Conservation (phyloP, 2,113 vertebrate genomes). For the Heterocephalus glaber region DNA sequence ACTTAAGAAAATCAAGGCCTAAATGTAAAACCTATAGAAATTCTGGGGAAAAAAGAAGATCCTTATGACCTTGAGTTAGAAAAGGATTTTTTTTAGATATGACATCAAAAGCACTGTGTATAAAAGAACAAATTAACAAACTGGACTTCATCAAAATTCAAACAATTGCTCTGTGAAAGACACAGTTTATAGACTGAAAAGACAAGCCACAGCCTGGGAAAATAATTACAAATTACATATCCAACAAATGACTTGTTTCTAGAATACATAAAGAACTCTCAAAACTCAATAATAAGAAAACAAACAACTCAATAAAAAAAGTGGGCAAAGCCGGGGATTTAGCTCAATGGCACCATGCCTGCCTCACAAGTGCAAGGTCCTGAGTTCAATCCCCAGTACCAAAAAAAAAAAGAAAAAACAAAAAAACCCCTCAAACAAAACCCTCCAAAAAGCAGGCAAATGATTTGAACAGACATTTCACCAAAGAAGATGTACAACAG, state of each 20-base stretch:
- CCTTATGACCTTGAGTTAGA: constrained; percentile 12
- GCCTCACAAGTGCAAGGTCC: no score
- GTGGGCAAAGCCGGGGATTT: no score
- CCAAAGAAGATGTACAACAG: constrained; percentile 7
- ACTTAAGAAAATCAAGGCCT: constrained; percentile 28
- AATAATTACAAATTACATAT: constrained; percentile 64
- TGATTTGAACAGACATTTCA: constrained; percentile 46
- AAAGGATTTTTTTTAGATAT: neutral
- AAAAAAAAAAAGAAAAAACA: no score
- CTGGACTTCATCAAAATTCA: constrained; percentile 64
- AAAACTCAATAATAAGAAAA: constrained; percentile 58
- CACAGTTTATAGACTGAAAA: constrained; percentile 63
- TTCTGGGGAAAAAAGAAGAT: constrained; percentile 28
- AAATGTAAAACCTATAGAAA: constrained; percentile 38
- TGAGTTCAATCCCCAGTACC: no score
- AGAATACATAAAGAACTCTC: constrained; percentile 62
- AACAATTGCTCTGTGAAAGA: constrained; percentile 56
- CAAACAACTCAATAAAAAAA: constrained; percentile 53
- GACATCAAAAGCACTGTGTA: neutral
- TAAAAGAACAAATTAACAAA: constrained; percentile 62
- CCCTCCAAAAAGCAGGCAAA: constrained; percentile 30
- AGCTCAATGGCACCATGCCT: no score
- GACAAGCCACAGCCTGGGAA: constrained; percentile 36
- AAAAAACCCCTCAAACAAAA: no score
- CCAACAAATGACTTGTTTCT: constrained; percentile 55